These are phyloP conservation scores for Eupleurogrammus muticus DNA, from an alignment of 2,797 vertebrate species.

Conservation along the genomic window DNA sequence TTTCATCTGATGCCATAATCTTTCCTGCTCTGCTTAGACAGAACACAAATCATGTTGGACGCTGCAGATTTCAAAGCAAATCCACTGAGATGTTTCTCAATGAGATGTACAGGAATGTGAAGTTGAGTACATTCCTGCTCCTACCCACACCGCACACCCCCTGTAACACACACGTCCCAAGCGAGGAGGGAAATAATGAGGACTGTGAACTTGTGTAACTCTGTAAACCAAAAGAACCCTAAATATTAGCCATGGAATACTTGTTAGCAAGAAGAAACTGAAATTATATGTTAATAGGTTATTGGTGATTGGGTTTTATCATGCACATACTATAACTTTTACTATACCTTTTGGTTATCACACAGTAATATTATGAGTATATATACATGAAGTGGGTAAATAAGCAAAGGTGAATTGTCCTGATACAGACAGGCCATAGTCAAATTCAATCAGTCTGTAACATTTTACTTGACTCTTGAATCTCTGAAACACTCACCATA, in stretches of 20 bases:
- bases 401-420: no score
- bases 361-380: no score
- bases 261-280: neutral
- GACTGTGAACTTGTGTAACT: conserved; percentile 40
- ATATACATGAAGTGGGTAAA: no score
- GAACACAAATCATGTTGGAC: conserved; percentile 45
- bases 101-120: conserved; percentile 37
- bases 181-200: conserved; percentile 36
- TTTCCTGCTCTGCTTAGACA: conserved; percentile 18
- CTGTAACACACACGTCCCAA: conserved; percentile 14
- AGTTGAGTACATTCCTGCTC: conserved; percentile 29
- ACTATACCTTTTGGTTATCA: no score
- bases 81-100: conserved; percentile 50
- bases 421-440: no score
- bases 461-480: neutral
- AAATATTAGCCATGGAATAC: conserved; percentile 1
- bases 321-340: no score
- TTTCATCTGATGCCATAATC: no score
- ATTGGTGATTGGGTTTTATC: no score
- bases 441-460: no score
- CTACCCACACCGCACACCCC: conserved; percentile 37
- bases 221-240: conserved; percentile 6
- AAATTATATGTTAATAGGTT: neutral
- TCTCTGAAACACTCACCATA: neutral
- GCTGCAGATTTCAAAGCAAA: conserved; percentile 50